Evolutionary conservation across 1,140 invertebrate species (phyloP), one percentile per base, ranked within the genome.

Genomic region (Bicyclus anynana): DNA sequence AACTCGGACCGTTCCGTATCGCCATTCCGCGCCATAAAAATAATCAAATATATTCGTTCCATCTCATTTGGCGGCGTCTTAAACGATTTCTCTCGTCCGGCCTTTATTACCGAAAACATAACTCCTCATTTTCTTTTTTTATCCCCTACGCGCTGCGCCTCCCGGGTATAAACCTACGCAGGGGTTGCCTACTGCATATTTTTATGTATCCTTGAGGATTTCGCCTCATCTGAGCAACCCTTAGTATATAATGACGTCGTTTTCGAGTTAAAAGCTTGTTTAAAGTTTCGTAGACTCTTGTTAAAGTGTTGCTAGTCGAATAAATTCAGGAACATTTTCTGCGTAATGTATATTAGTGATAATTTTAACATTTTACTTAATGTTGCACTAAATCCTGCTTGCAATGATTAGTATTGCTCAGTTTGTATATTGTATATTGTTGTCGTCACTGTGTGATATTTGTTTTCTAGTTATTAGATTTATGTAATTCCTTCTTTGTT

Each of bases 31-130:
- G 77, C 76, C 83, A 86, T 87, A 86, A 87, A 86, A 84, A 86
- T 87, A 87, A 87, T 87, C 84, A 87, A 88, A 86, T 86, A 82
- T 88, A 88, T 88, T 86, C 80, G 83, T 88, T 86, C 83, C 83
- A 84, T 85, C 83, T 88, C 85, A 88, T 88, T 88, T 88, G 78
- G 75, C 77, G 68, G 79, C 75, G 73, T 85, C 84, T 88, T 88
- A 88, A 88, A 88, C 84, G 84, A 85, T 88, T 88, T 88, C 80
- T 86, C 83, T 88, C 79, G 81, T 88, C 83, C 80, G 78, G 78
- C 81, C 81, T 84, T 88, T 88, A 84, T 86, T 88, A 88, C 84
- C 74, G 74, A 85, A 84, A 86, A 81, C 83, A 88, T 88, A 88
- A 88, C 84, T 88, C 74, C 84, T 87, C 84, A 87, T 87, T 87